Base-by-base conservation (phyloP, 2,888 invertebrate species). In the Rhagophthalmus giganteus region DNA sequence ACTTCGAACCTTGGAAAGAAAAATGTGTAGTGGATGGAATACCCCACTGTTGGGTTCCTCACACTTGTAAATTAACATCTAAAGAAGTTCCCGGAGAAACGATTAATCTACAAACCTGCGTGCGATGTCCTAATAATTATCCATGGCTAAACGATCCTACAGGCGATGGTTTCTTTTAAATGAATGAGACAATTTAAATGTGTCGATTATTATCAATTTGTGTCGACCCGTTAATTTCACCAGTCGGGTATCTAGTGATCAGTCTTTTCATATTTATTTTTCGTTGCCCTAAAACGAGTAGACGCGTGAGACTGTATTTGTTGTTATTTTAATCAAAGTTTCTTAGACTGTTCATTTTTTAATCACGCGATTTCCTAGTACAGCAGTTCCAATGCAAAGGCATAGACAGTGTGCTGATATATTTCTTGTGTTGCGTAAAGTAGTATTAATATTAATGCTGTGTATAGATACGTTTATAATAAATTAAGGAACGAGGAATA, bases 81-180 rank as follows among this genome's bases (percentile, higher is more conserved):
- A 91, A 93, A 79, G 94, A 94, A 76, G 87, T 94, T 64, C 93
- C 93, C 78, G 93, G 94, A 48, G 94, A 94, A 77, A 94, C 94
- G 62, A 86, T 94, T 76, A 92, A 94, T 75, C 81, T 94, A 60
- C 93, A 94, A 76, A 94, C 94, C 45, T 94, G 94, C 77, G 85
- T 93, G 66, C 83, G 93, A 73, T 94, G 94, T 77, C 94, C 94
- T 63, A 89, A 88, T 76, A 93, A 94, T 76, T 94, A 94, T 79
- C 94, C 94, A 67, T 94, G 94, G 94, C 76, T 94, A 69, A 90
- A 90, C 74, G 94, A 94, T 78, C 94, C 94, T 57, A 89, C 88
- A 65, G 90, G 90, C 65, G 90, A 90, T 71, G 90, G 88, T 76
- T 90, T 87, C 83, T 91, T 88, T 83, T 93, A 89, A 83, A 79